phyloP scores from a whole-genome alignment of 2,888 invertebrate species.

The Osmoderma eremita region DNA sequence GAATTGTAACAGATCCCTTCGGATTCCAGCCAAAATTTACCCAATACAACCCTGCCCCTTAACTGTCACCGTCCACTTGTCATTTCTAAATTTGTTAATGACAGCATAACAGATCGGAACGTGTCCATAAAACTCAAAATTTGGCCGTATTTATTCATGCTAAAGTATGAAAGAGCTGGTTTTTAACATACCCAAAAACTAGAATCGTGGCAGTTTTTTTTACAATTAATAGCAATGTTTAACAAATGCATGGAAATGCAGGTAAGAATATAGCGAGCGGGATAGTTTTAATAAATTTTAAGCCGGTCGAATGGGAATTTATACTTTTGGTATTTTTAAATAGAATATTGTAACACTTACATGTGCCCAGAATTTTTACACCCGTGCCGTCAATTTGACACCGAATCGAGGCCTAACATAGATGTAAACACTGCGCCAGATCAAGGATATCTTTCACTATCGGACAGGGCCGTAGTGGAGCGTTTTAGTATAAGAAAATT shows the following conservation, averaged over 20 bases:
- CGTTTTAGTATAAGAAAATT: too few relatives aligned
- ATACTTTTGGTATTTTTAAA: background rate
- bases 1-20: background rate
- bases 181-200: too few relatives aligned
- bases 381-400: slow-evolving; percentile 16
- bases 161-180: too few relatives aligned
- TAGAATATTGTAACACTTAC: slow-evolving; percentile 17
- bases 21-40: background rate
- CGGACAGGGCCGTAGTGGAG: slow-evolving; percentile 12
- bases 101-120: background rate
- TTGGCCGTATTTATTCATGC: background rate
- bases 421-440: slow-evolving; percentile 14
- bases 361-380: slow-evolving; percentile 16
- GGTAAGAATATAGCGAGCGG: background rate
- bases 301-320: background rate
- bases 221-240: too few relatives aligned
- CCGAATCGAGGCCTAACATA: slow-evolving; percentile 12
- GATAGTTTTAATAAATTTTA: background rate
- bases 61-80: slow-evolving; percentile 17
- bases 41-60: slow-evolving; percentile 8
- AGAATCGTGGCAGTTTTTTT: too few relatives aligned
- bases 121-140: background rate
- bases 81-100: slow-evolving; percentile 4
- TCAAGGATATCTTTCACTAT: slow-evolving; percentile 15
- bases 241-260: background rate